Conservation (phyloP, 2,797 vertebrate species). For the Pseudomugil tenellus region DNA sequence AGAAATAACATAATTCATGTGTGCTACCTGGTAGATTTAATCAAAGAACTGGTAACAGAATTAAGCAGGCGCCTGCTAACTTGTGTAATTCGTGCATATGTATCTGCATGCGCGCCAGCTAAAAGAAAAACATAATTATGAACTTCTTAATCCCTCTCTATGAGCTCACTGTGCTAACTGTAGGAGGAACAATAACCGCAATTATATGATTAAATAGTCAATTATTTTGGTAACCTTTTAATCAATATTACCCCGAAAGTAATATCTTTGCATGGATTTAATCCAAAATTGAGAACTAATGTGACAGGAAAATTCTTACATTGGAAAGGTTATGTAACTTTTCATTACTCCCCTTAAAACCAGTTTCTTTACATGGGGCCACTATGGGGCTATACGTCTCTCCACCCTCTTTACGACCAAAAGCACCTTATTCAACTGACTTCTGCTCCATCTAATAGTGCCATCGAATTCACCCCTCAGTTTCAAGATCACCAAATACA, state of each 20-base stretch:
- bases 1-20: background rate
- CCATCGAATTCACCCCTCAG: background rate
- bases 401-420: constrained; percentile 41
- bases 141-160: constrained; percentile 4
- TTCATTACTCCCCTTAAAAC: constrained; percentile 58
- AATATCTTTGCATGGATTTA: background rate
- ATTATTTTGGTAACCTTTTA: constrained; percentile 1
- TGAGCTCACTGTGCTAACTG: background rate
- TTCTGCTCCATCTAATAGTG: constrained; percentile 20
- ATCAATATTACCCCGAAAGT: constrained; percentile 14
- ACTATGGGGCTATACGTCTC: constrained; percentile 50
- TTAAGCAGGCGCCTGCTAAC: background rate
- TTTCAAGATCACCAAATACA: background rate
- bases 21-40: background rate
- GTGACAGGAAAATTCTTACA: constrained; percentile 40
- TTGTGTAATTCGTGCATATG: background rate
- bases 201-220: background rate
- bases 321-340: constrained; percentile 57
- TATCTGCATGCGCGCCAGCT: background rate
- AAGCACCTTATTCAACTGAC: constrained; percentile 28
- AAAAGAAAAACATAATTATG: background rate
- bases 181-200: constrained; percentile 20
- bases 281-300: constrained; percentile 28
- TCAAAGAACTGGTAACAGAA: constrained; percentile 4
- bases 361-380: constrained; percentile 66